Base-by-base conservation (phyloP, 2,113 vertebrate species). In the Cyprinodon brontotheroides region DNA sequence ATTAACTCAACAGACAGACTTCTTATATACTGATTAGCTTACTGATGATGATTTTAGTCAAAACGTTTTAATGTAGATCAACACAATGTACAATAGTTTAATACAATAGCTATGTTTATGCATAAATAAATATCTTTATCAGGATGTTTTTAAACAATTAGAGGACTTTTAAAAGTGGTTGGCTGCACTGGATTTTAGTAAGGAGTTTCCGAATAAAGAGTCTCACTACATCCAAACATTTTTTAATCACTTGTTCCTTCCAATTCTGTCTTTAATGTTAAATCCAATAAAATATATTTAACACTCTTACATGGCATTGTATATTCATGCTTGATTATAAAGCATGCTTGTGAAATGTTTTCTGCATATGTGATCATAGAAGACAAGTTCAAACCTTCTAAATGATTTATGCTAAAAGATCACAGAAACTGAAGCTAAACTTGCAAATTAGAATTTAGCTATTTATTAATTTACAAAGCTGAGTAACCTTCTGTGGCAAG, bases 361-460 rank as follows among this genome's bases (percentile, higher is more conserved):
- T 60, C 4, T 53, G 48, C 12, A 60, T 60, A 39, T 29, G 41
- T 70, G 20, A 41, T 41, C 17, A 40, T n/a, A 41, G 7, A 2
- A 12, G 14, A 41, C 40, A 22, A 29, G 29, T 29, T 70, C 20
- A 41, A 29, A 57, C 5, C 20, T 22, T 60, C 39, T 29, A 11
- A 29, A n/a, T 47, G 61, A 39, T 40, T 40, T 37, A 83, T 10
- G 70, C 47, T 11, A 81, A 62, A 65, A 72, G 15, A 76, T 41
- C 50, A 57, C 36, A 64, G 4, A 71, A 48, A 61, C 6, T 15
- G 43, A 8, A 68, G 8, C 17, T 57, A 57, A 15, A 57, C 17
- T 57, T 38, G 41, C 37, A 11, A 3, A 8, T 79, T 74, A 77
- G 2, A 36, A 77, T 72, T 79, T 40, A 45, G 3, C 11, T 53